These are phyloP conservation scores for Penaeus chinensis DNA, from an alignment of 1,140 invertebrate genomes.

Conservation along the genomic window DNA sequence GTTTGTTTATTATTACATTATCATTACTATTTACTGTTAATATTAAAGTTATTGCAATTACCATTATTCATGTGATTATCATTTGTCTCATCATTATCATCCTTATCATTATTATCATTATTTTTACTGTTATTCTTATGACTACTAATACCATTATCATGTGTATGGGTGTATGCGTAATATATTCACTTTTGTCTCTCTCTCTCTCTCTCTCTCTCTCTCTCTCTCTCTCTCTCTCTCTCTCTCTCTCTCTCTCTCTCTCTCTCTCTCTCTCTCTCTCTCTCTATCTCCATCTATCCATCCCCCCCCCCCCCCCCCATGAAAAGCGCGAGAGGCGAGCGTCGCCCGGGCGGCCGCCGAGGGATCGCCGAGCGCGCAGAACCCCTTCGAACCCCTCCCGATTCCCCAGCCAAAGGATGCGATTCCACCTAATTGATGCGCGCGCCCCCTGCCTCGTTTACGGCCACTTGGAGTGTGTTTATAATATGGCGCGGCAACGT, in stretches of 20 bases:
- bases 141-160: too few species aligned
- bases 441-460: constrained; percentile 43
- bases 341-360: background rate
- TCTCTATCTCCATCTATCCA: background rate
- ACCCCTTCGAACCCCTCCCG: constrained; percentile 5
- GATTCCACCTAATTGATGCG: constrained; percentile 49
- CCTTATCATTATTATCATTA: too few species aligned
- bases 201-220: background rate
- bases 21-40: too few species aligned
- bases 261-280: background rate
- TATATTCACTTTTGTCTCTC: background rate
- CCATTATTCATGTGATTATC: too few species aligned
- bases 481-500: constrained; percentile 41
- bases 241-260: background rate
- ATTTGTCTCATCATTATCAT: too few species aligned
- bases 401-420: constrained; percentile 5
- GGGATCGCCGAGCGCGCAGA: background rate
- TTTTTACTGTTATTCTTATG: too few species aligned
- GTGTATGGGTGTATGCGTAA: too few species aligned
- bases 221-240: background rate
- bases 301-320: background rate
- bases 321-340: background rate
- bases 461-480: constrained; percentile 35
- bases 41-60: too few species aligned
- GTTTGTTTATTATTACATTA: too few species aligned